These are phyloP conservation scores for Beris chalybata DNA, from an alignment of 2,888 invertebrate species.

Conservation along the genomic window DNA sequence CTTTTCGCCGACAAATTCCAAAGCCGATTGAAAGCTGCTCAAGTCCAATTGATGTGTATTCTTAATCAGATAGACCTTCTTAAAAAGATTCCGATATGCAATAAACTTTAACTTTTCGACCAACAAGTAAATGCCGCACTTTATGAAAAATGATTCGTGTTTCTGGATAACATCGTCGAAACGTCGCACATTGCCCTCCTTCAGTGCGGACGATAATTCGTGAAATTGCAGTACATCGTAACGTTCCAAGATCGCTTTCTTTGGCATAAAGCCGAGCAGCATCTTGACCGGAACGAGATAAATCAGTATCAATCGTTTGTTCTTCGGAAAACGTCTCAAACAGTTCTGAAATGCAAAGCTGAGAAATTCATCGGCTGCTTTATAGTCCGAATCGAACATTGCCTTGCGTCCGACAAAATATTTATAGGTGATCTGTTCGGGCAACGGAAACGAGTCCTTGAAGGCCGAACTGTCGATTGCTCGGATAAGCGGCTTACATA, in stretches of 20 bases:
- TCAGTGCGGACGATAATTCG: constrained; percentile 85
- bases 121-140: constrained; percentile 95
- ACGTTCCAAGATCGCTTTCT: constrained; percentile 74
- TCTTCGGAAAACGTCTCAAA: constrained; percentile 75
- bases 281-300: constrained; percentile 97
- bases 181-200: constrained; percentile 82
- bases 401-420: constrained; percentile 97
- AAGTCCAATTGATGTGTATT: constrained; percentile 89
- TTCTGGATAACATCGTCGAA: constrained; percentile 82
- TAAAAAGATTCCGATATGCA: constrained; percentile 93
- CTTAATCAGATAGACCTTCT: constrained; percentile 77
- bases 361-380: constrained; percentile 87
- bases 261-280: constrained; percentile 95
- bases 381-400: constrained; percentile 98
- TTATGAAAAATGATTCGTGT: constrained; percentile 91
- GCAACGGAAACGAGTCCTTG: constrained; percentile 85
- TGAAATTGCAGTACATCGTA: constrained; percentile 90
- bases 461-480: constrained; percentile 93
- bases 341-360: constrained; percentile 93
- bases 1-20: constrained; percentile 77
- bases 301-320: constrained; percentile 89
- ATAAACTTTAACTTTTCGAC: constrained; percentile 95
- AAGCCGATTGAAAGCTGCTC: constrained; percentile 76
- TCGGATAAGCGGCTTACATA: constrained; percentile 92
- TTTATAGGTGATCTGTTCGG: constrained; percentile 94